phyloP scores from a whole-genome alignment of 1,140 invertebrate genomes.

The Procambarus virginalis region DNA sequence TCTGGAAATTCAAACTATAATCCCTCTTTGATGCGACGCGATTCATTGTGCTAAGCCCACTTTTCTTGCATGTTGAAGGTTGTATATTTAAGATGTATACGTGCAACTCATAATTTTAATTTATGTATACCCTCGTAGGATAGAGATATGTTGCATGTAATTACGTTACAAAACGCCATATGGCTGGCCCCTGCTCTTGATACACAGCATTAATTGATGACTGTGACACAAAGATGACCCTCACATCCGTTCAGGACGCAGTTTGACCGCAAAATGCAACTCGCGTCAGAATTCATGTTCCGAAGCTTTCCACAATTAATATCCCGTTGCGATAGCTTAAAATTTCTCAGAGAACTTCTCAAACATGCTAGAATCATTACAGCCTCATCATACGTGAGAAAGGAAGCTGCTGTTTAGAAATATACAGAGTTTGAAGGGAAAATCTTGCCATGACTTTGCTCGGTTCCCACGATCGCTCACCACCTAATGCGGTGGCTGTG shows the following conservation, averaged over 20 bases:
- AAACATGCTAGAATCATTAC: neutral
- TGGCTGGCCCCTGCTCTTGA: too few relatives aligned
- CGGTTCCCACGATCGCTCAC: neutral
- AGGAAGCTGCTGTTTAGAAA: too few relatives aligned
- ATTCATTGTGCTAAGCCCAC: neutral
- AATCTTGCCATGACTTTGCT: neutral
- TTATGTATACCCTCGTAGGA: neutral
- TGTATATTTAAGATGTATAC: neutral
- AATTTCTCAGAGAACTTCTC: neutral
- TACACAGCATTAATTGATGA: too few relatives aligned
- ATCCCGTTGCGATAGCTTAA: neutral
- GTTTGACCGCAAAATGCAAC: neutral
- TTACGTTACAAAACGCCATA: neutral
- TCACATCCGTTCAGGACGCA: neutral
- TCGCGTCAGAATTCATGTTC: neutral
- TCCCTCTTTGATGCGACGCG: neutral
- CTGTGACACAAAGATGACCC: too few relatives aligned
- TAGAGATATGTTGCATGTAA: neutral
- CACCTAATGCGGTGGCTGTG: neutral
- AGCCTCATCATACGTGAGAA: too few relatives aligned
- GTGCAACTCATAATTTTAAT: neutral
- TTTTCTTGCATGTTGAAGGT: neutral
- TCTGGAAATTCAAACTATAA: neutral
- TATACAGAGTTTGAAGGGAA: neutral
- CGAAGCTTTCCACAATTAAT: too few relatives aligned